These are phyloP conservation scores for Calephelis nemesis DNA, from an alignment of 1,140 invertebrate genomes.

Conservation along the genomic window DNA sequence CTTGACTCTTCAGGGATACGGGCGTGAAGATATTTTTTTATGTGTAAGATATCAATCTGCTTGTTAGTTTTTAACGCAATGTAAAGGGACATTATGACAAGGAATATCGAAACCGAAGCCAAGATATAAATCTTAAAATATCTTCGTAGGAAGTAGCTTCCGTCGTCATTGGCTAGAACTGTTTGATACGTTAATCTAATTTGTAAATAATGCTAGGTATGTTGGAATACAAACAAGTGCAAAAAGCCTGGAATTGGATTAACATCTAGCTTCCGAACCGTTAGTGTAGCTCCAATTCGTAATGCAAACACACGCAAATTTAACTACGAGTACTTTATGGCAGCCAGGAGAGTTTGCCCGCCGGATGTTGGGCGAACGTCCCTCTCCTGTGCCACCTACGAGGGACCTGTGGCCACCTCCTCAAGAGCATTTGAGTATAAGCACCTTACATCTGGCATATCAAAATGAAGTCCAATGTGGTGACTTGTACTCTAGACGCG, in stretches of 20 bases:
- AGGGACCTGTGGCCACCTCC: constrained; percentile 65
- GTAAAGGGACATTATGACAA: no score
- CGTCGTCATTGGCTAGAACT: background rate
- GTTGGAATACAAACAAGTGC: constrained; percentile 64
- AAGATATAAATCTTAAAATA: no score
- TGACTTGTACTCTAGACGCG: constrained; percentile 47
- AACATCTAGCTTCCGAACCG: constrained; percentile 43
- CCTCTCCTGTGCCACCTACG: constrained; percentile 65
- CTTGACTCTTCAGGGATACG: no score
- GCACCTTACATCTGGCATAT: constrained; percentile 67
- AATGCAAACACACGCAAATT: constrained; percentile 69
- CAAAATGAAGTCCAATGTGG: constrained; percentile 54
- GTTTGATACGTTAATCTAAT: constrained; percentile 8
- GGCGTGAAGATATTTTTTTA: no score
- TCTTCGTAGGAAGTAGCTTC: background rate
- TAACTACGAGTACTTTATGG: constrained; percentile 67
- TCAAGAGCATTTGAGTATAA: constrained; percentile 62
- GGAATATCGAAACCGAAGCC: no score
- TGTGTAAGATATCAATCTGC: no score
- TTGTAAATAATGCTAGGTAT: constrained; percentile 11
- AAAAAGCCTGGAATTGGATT: constrained; percentile 69
- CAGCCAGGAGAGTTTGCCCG: constrained; percentile 67
- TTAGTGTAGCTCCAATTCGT: constrained; percentile 56
- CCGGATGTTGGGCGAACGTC: constrained; percentile 65
- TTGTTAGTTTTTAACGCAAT: no score